Base-by-base conservation (phyloP, 2,888 invertebrate genomes). In the Lepidochrysops patricia region DNA sequence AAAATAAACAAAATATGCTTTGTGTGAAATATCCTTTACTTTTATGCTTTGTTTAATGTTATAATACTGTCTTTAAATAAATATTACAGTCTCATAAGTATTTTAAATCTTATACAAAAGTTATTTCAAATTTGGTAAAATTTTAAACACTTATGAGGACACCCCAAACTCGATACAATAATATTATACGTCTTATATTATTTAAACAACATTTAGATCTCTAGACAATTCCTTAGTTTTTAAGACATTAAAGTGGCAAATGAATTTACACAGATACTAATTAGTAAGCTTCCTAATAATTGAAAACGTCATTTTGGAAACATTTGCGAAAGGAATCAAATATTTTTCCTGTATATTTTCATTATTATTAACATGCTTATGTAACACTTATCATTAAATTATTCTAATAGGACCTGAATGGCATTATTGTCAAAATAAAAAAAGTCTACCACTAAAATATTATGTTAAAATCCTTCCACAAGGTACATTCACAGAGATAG, bases 371-470 rank as follows among this genome's bases (percentile, higher is more conserved):
- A 29, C 29, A 43, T 12, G 43, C 43, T 57, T 57, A n/a, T n/a
- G n/a, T n/a, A 49, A 48, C 34, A 35, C 58, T 59, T 59, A 58
- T 12, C 34, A 52, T 35, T 59, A 59, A 50, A 34, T 27, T 50
- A 50, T 52, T 50, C 34, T 59, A 59, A 27, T 59, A 59, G 58
- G 58, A 59, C 35, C 34, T 52, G 58, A 34, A 49, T 52, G 26
- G 50, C n/a, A 34, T 59, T 59, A 59, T 50, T 34, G 49, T 59
- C 50, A 35, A 59, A 59, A 50, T 9, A 50, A 50, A 52, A 13
- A 12, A 15, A 32, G 32, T 19, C 29, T 29, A 54, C 19, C 7
- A 54, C 13, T 32, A 19, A 54, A 4, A n/a, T n/a, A n/a, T n/a
- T n/a, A n/a, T 9, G 9, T 4, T 27, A n/a, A 32, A 29, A 19